Conservation (phyloP, 1,140 invertebrate species). For the Drosophila baimaii region DNA sequence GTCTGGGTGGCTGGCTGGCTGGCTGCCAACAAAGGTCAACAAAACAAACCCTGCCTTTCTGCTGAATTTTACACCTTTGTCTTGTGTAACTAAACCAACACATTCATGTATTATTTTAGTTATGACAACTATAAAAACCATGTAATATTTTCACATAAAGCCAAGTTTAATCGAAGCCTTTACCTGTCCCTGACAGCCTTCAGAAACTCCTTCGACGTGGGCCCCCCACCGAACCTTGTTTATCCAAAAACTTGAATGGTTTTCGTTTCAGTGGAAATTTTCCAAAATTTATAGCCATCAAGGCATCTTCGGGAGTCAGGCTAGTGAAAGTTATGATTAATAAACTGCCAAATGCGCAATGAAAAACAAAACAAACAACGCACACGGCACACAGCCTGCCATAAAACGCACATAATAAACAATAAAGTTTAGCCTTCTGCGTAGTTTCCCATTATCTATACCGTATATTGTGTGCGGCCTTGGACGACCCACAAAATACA, state of each 20-base stretch:
- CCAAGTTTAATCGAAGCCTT: not conserved
- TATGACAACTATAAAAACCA: not conserved
- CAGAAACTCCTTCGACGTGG: not conserved
- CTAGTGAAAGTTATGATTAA: constrained; percentile 40
- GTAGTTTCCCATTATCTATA: constrained; percentile 10
- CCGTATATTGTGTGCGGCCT: not conserved
- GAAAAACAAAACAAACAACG: constrained; percentile 13
- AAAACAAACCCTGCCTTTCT: not conserved
- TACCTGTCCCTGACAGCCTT: not conserved
- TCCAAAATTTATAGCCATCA: constrained; percentile 24
- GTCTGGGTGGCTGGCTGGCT: not conserved
- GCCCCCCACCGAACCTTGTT: not conserved
- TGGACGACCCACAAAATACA: constrained; percentile 26
- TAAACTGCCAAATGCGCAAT: constrained; percentile 37
- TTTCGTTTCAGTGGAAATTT: constrained; percentile 16
- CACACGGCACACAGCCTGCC: constrained; percentile 5
- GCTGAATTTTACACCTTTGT: not conserved
- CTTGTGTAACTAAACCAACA: not conserved
- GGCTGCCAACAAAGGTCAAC: constrained; percentile 7
- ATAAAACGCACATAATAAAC: constrained; percentile 38
- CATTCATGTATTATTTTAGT: not conserved
- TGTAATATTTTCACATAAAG: constrained; percentile 1
- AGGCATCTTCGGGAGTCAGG: not conserved
- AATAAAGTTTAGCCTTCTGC: constrained; percentile 35
- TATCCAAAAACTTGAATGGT: constrained; percentile 17